phyloP scores from a whole-genome alignment of 2,797 vertebrate species.

The Falco novaeseelandiae region DNA sequence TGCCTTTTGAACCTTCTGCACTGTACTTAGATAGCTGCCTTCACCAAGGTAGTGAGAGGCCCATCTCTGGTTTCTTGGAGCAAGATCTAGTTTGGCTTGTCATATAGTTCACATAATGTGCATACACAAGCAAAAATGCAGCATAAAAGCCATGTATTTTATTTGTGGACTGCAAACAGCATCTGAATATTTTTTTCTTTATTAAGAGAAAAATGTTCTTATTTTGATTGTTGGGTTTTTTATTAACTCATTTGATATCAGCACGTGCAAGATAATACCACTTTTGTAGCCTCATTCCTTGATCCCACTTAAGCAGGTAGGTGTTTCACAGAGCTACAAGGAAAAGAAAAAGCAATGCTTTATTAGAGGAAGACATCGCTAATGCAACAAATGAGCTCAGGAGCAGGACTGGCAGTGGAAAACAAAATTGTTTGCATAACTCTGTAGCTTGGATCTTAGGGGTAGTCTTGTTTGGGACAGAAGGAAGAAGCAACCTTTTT shows the following conservation, averaged over 20 bases:
- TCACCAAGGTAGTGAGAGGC: neutral
- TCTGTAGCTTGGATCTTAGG: neutral
- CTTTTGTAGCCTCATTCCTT: neutral
- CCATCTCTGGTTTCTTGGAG: neutral
- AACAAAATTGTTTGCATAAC: neutral
- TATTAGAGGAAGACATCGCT: neutral
- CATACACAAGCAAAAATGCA: neutral
- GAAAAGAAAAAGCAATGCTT: neutral
- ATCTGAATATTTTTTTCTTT: neutral
- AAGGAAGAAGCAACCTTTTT: neutral
- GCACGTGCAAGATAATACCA: neutral
- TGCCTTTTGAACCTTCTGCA: neutral
- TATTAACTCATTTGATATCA: neutral
- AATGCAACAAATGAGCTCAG: neutral
- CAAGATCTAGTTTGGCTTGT: neutral
- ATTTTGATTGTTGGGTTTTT: neutral
- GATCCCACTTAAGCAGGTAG: neutral
- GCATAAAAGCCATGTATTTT: neutral
- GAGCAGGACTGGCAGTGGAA: neutral
- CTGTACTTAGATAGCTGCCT: neutral
- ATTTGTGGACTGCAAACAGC: neutral
- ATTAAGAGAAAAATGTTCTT: neutral
- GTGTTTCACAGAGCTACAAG: neutral
- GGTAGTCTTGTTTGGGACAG: neutral
- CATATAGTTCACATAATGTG: neutral